Base-by-base conservation (phyloP, 2,888 invertebrate species). In the Periphyllus acericola region DNA sequence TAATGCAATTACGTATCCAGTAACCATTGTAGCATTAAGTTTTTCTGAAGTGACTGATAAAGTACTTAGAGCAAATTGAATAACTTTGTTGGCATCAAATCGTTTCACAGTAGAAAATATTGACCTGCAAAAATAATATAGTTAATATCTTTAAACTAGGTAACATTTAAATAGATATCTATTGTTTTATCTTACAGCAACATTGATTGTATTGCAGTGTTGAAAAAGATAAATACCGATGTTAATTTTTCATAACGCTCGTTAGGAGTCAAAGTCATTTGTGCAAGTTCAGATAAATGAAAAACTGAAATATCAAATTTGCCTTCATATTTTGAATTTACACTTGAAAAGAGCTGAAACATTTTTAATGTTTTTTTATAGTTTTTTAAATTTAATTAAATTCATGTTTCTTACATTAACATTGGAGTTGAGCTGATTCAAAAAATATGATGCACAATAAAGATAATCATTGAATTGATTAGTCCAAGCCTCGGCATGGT, bases 1-100 rank as follows among this genome's bases (percentile, higher is more conserved):
- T 3, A 90, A 75, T 29, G 89, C 89, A 29, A 89, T 87, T 3
- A 86, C 78, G 71, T 90, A 89, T 40, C 83, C 89, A 29, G 89
- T 89, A 21, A 81, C 72, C 3, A 71, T 55, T 68, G 66, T 68
- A 21, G 85, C 75, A 3, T 88, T 74, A 25, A 90, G 83, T 55
- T 89, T 88, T 52, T 78, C 78, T 19, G 84, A 80, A 34, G 89
- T 89, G 19, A 89, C 89, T 6, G 89, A 89, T 68, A 89, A 74
- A 32, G 89, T 86, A 83, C 82, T 83, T 21, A 88, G 55, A 25
- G 86, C 72, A 36, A 90, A 83, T 80, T 89, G 78, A 72, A 89
- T 75, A 83, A 89, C 66, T 71, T 89, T 88, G 19, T 89, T 83
- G 0, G 89, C 32, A 68, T 85, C 83, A 66, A 90, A 74, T n/a